Base-by-base conservation (phyloP, 2,113 vertebrate species). In the Nestor notabilis region DNA sequence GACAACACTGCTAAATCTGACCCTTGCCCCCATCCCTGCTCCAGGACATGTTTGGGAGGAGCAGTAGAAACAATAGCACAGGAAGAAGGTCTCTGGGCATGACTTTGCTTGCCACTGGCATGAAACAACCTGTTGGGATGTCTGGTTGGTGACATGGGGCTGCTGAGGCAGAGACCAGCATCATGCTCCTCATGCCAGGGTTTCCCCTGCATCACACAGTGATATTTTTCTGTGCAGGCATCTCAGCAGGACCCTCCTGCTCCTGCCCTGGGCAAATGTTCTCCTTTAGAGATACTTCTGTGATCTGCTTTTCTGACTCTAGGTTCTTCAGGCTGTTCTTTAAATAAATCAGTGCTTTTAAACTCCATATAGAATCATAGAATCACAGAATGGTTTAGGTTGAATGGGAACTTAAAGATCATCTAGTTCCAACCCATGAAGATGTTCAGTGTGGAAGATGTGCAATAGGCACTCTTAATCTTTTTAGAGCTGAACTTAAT, bases 151-250 rank as follows among this genome's bases (percentile, higher is more conserved):
- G 66, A 31, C 2, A 2, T 5, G 52, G n/a, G 37, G 52, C n/a
- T 74, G 20, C 60, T 31, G 19, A 43, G 47, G 10, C 56, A 46
- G 64, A 20, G 28, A 5, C n/a, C 44, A 52, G 17, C 9, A 3
- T 4, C 16, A 1, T 11, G 13, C 3, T 39, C 13, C 53, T 18
- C 0, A 7, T 56, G 35, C 15, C 7, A 31, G 35, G 5, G 7
- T 6, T 71, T 17, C 33, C 31, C 15, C 5, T 11, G 12, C 35
- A 7, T 16, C 52, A 6, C 0, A 4, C 7, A 4, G 7, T 0
- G 20, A 21, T 31, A 1, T 16, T 58, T 37, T 33, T 12, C 39
- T 46, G 31, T 9, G 17, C 11, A 2, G 46, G 6, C 3, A 2
- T 33, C 52, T 17, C 47, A 31, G 50, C 37, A 24, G 65, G 31